Base-by-base conservation (phyloP, 1,140 invertebrate genomes). In the Pseudomyrmex flavicornis region DNA sequence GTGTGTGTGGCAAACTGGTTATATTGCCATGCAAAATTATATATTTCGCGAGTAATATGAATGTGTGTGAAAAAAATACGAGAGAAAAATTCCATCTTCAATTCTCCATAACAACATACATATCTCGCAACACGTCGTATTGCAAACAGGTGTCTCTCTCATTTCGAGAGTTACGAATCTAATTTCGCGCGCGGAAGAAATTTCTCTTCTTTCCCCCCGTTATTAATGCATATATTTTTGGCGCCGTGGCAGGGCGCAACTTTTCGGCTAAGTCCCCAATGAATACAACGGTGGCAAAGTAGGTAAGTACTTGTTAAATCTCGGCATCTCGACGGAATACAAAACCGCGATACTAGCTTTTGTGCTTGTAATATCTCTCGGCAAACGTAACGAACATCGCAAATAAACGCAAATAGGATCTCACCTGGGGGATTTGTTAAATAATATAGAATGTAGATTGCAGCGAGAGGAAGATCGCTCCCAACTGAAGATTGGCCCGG, bases 231-330 rank as follows among this genome's bases (percentile, higher is more conserved):
- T 13, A 22, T 48, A 79, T 80, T 80, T 59, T 80, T 17, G 5
- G 20, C 15, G 20, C 20, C n/a, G 5, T 17, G 10, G 44, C 35
- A 5, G 1, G 1, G 52, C 13, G 44, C 46, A 80, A 58, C 65
- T 62, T 59, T 12, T 50, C n/a, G 17, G 17, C 46, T 46, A 68
- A 20, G 9, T 22, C 62, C 62, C 50, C 4, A 13, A 44, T 59
- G 76, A 44, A 48, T 79, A 70, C 7, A 3, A 3, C 26, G 13
- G 56, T 59, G 46, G 65, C 26, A 61, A 70, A 72, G 20, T 80
- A 17, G 44, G n/a, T 70, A 59, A 80, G 54, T 72, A 80, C 76
- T 80, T 20, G 48, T 76, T 70, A 70, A 80, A 80, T 80, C 66
- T 59, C 44, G 13, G 10, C 3, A 13, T 80, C 66, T 44, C 76